A percentile compares a stretch with the other conserved stretches of the same genome.
These are phyloP conservation scores for Daptonema setosum DNA, from an alignment of 2,888 invertebrate genomes.

Conservation along the genomic window DNA sequence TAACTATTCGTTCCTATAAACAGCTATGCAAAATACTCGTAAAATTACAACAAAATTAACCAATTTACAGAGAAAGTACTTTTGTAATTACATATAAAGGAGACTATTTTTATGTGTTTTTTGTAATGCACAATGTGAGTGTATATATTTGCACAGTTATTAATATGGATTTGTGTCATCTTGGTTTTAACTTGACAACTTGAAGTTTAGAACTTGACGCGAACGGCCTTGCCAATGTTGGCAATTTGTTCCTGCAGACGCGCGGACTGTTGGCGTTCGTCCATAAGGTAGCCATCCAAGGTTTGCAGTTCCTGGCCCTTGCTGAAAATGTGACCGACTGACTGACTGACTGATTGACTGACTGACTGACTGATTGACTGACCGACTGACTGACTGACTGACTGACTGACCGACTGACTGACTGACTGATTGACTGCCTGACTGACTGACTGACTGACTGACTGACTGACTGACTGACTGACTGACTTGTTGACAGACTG, in stretches of 20 bases:
- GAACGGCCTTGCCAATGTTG: neutral
- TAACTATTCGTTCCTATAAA: too few species aligned
- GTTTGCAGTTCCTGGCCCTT: constrained; percentile 96
- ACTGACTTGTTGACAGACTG: too few species aligned
- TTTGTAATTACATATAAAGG: too few species aligned
- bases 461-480: constrained; percentile 17
- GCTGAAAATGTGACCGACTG: constrained; percentile 13
- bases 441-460: constrained; percentile 8
- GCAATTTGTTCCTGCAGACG: neutral
- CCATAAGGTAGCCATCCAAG: constrained; percentile 83
- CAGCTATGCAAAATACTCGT: too few species aligned
- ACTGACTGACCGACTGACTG: constrained; percentile 12
- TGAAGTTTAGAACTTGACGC: too few species aligned
- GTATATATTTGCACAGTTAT: too few species aligned
- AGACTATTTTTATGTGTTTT: too few species aligned
- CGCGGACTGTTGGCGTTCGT: constrained; percentile 47
- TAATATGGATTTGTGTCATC: too few species aligned
- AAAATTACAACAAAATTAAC: too few species aligned
- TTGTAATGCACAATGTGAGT: too few species aligned
- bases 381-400: constrained; percentile 1
- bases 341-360: neutral
- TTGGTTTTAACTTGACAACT: too few species aligned
- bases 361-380: constrained; percentile 15
- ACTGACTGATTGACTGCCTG: constrained; percentile 11
- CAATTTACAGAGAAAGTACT: too few species aligned